phyloP scores from a whole-genome alignment of 2,113 vertebrate species.

The Potamarius usumacintae region DNA sequence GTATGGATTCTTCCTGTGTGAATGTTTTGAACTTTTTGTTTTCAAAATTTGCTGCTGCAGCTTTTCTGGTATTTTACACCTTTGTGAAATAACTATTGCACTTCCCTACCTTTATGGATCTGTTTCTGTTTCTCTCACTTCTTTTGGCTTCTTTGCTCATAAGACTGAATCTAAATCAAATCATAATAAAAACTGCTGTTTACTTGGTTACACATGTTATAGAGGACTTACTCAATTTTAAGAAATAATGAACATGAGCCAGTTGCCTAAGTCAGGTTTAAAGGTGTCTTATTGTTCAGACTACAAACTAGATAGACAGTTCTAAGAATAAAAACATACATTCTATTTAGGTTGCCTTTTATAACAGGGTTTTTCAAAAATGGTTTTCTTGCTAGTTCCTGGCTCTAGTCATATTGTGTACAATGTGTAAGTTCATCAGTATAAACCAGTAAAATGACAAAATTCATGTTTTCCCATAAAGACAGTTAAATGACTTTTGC shows the following conservation, averaged over 20 bases:
- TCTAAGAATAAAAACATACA: neutral
- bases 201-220: neutral
- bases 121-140: neutral
- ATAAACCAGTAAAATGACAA: neutral
- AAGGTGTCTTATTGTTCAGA: neutral
- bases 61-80: neutral
- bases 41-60: neutral
- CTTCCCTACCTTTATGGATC: neutral
- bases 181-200: neutral
- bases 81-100: neutral
- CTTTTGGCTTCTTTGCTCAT: neutral
- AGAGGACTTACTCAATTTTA: neutral
- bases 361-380: neutral
- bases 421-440: neutral
- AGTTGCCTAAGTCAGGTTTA: neutral
- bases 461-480: neutral
- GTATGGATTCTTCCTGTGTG: neutral
- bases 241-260: neutral
- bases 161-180: neutral
- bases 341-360: neutral
- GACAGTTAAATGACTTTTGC: neutral
- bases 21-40: slow-evolving; percentile 12
- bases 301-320: neutral
- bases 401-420: neutral
- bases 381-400: neutral